Conservation (phyloP, 2,888 invertebrate genomes). For the Epinotia bilunana region DNA sequence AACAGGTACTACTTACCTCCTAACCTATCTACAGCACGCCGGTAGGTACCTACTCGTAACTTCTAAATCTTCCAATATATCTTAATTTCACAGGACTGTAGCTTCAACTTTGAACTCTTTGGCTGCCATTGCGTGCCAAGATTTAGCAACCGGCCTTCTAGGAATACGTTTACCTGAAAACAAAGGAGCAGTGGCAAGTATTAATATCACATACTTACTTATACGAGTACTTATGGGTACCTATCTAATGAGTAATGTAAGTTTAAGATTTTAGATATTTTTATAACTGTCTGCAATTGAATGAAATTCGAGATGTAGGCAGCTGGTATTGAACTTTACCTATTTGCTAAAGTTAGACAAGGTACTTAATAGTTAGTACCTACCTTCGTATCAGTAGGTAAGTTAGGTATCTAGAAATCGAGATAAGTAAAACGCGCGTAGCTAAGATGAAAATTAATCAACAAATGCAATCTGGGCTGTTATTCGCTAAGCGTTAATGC, state of each 20-base stretch:
- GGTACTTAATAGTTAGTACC: too few species aligned
- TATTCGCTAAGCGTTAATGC: too few species aligned
- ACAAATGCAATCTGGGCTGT: background rate
- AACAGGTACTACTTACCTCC: background rate
- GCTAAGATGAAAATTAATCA: background rate
- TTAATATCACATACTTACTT: background rate
- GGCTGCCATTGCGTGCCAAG: slow-evolving; percentile 95
- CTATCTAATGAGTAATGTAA: background rate
- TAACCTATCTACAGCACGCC: background rate
- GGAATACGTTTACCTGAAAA: slow-evolving; percentile 88
- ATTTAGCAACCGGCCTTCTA: slow-evolving; percentile 90
- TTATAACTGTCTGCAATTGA: too few species aligned
- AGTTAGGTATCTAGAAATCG: background rate
- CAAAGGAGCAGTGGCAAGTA: slow-evolving; percentile 89
- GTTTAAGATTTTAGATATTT: background rate
- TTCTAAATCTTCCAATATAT: background rate
- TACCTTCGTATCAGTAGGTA: too few species aligned
- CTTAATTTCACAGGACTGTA: slow-evolving; percentile 88
- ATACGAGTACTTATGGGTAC: too few species aligned
- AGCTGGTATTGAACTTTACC: too few species aligned
- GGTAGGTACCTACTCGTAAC: background rate
- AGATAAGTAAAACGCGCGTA: background rate
- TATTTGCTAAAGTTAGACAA: too few species aligned
- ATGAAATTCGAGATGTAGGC: too few species aligned
- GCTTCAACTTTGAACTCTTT: slow-evolving; percentile 97